A percentile compares a stretch with the other conserved stretches of the same genome.
phyloP scores from a whole-genome alignment of 1,140 invertebrate species.

The Procambarus clarkii region DNA sequence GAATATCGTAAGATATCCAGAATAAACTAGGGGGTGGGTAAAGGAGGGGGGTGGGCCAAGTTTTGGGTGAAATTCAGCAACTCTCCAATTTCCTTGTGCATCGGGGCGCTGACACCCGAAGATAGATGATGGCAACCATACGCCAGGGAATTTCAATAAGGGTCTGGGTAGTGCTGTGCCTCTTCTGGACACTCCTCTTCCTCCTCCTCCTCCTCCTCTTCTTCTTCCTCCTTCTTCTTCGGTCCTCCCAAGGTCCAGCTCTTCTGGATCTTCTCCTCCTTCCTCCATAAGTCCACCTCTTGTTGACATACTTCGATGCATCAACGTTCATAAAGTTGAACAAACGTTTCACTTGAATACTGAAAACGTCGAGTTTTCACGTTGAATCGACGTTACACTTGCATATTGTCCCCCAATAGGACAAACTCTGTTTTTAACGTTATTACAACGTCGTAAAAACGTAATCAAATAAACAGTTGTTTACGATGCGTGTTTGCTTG shows the following conservation, averaged over 20 bases:
- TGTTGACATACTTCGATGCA: neutral
- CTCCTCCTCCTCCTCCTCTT: neutral
- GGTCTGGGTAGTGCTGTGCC: neutral
- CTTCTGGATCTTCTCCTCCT: neutral
- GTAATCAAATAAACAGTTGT: too few relatives aligned
- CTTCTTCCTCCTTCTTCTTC: too few relatives aligned
- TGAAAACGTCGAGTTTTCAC: too few relatives aligned
- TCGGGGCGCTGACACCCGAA: conserved; percentile 45
- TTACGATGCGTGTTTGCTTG: too few relatives aligned
- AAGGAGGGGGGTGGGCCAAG: neutral
- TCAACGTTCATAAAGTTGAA: too few relatives aligned
- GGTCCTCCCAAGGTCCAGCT: neutral
- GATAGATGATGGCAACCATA: conserved; percentile 54
- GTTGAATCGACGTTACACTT: too few relatives aligned
- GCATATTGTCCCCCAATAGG: too few relatives aligned
- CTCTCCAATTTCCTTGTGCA: conserved; percentile 58
- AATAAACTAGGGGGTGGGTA: neutral
- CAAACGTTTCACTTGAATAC: too few relatives aligned
- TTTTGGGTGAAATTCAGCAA: conserved; percentile 50
- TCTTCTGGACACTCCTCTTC: neutral
- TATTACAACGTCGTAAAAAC: too few relatives aligned
- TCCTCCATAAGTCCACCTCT: neutral
- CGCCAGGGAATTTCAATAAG: conserved; percentile 55
- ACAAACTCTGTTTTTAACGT: too few relatives aligned
- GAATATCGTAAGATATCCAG: conserved; percentile 35